These are phyloP conservation scores for Agrilus planipennis DNA, from an alignment of 1,140 invertebrate species.

Conservation along the genomic window DNA sequence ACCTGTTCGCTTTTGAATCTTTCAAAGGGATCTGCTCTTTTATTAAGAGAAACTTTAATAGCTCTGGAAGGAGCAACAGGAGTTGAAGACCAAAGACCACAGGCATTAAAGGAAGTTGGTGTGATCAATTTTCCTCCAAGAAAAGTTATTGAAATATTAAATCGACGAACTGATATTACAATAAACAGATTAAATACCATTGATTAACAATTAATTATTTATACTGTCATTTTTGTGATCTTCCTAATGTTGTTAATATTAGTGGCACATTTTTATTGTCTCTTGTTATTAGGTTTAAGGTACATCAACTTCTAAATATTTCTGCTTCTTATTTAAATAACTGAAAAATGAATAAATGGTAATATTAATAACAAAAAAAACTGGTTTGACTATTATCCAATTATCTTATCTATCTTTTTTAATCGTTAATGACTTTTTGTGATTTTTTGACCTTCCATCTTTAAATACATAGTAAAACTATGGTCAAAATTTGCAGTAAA, in stretches of 20 bases:
- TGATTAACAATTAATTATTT: too few relatives aligned
- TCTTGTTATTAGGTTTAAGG: neutral
- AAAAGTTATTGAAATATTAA: slow-evolving; percentile 43
- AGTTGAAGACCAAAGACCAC: slow-evolving; percentile 29
- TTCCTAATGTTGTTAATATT: too few relatives aligned
- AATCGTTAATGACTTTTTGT: neutral
- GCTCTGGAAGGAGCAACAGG: slow-evolving; percentile 34
- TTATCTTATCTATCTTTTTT: too few relatives aligned
- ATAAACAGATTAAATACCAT: slow-evolving; percentile 18
- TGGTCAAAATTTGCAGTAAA: too few relatives aligned
- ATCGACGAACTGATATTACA: slow-evolving; percentile 42
- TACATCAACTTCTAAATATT: neutral
- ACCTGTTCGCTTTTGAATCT: slow-evolving; percentile 64
- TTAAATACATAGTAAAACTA: too few relatives aligned
- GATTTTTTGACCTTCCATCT: too few relatives aligned
- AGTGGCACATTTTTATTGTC: too few relatives aligned
- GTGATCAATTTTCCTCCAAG: slow-evolving; percentile 47
- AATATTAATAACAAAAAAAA: too few relatives aligned
- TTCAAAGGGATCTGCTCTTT: slow-evolving; percentile 59
- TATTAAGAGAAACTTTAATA: slow-evolving; percentile 55
- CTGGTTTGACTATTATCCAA: too few relatives aligned
- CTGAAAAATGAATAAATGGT: too few relatives aligned
- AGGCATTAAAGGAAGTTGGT: slow-evolving; percentile 51
- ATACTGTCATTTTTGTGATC: too few relatives aligned
- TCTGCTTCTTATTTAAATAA: neutral